phyloP scores from a whole-genome alignment of 1,140 invertebrate species.

The Rhopalosiphum padi region DNA sequence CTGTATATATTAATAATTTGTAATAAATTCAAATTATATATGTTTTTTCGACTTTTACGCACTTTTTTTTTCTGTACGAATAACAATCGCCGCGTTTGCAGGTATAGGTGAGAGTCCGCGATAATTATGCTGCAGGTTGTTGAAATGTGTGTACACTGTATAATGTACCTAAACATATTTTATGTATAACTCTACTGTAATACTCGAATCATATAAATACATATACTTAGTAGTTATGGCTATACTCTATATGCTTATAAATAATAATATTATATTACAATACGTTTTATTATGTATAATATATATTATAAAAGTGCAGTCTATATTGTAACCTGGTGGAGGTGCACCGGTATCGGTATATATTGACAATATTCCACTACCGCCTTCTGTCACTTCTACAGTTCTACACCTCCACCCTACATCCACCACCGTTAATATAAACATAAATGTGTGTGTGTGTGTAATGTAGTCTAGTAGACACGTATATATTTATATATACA shows the following conservation, averaged over 20 bases:
- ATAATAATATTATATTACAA: slow-evolving; percentile 4
- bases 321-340: not conserved
- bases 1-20: slow-evolving; percentile 35
- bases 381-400: not conserved
- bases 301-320: slow-evolving; percentile 15
- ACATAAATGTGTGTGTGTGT: not conserved
- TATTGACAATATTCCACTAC: slow-evolving; percentile 20
- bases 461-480: not conserved
- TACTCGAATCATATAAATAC: not conserved
- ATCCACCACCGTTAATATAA: not conserved
- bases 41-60: not conserved
- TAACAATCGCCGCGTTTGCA: not conserved
- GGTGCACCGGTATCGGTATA: not conserved
- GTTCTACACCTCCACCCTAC: not conserved
- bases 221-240: not conserved
- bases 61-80: slow-evolving; percentile 6
- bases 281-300: slow-evolving; percentile 2
- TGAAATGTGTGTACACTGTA: not conserved
- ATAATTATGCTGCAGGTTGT: not conserved
- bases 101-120: not conserved
- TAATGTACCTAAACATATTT: not conserved
- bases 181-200: too few species aligned
- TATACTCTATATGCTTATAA: not conserved
- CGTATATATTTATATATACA: not conserved
- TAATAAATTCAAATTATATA: slow-evolving; percentile 49